These are phyloP conservation scores for Oegoconia quadripuncta DNA, from an alignment of 2,888 invertebrate species.

Conservation along the genomic window DNA sequence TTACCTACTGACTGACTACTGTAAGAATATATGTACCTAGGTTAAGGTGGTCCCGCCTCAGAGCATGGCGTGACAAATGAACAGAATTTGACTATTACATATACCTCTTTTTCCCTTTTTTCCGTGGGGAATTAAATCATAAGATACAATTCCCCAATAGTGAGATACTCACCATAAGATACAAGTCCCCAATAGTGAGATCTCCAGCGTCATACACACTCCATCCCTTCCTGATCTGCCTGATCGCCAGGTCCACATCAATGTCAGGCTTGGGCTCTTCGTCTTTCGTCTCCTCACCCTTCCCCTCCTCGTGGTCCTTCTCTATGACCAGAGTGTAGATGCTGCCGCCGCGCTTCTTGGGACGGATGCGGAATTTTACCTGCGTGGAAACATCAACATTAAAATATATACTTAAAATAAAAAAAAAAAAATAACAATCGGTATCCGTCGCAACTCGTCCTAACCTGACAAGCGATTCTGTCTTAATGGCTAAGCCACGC, in stretches of 20 bases:
- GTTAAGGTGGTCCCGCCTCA: too few species aligned
- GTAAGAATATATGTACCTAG: too few species aligned
- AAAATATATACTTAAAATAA: too few species aligned
- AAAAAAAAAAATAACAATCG: too few species aligned
- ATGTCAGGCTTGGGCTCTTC: conserved; percentile 39
- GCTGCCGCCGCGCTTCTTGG: conserved; percentile 63
- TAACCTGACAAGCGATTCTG: too few species aligned
- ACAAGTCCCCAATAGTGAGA: conserved; percentile 93
- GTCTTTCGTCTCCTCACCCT: conserved; percentile 24
- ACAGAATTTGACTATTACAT: too few species aligned
- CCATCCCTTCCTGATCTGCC: conserved; percentile 85
- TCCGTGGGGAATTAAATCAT: background rate
- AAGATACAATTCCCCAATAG: too few species aligned
- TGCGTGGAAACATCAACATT: too few species aligned
- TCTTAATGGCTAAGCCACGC: too few species aligned
- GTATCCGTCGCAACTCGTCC: too few species aligned
- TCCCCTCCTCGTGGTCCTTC: conserved; percentile 35
- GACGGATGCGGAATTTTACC: conserved; percentile 68
- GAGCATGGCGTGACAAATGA: too few species aligned
- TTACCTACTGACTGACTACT: too few species aligned
- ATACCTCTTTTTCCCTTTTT: background rate
- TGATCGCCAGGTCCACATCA: conserved; percentile 54
- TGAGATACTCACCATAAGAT: conserved; percentile 84
- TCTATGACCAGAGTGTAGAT: conserved; percentile 56
- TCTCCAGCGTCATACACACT: conserved; percentile 86